These are phyloP conservation scores for Isurus oxyrinchus DNA, from an alignment of 2,113 vertebrate genomes.

Conservation along the genomic window DNA sequence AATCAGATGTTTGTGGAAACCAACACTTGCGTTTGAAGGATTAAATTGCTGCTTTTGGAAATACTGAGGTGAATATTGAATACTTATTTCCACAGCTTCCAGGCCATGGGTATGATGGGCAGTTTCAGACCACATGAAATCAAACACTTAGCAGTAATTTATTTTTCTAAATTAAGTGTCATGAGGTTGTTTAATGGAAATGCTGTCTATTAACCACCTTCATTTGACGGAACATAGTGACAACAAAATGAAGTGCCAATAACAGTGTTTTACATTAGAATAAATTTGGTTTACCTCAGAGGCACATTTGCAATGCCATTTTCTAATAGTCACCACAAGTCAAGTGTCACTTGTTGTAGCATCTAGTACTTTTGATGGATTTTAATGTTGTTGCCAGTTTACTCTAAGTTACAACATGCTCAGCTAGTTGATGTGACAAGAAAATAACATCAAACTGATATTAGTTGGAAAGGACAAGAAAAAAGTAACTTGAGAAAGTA, in stretches of 20 bases:
- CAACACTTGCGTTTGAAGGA: background rate
- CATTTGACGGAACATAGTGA: background rate
- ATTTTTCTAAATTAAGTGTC: background rate
- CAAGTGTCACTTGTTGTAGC: background rate
- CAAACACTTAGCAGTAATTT: background rate
- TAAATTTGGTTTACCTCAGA: background rate
- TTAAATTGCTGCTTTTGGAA: background rate
- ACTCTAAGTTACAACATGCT: background rate
- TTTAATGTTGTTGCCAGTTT: background rate
- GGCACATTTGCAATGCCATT: background rate
- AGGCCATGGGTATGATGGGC: background rate
- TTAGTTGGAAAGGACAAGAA: conserved; percentile 2
- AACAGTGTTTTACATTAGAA: background rate
- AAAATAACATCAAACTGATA: background rate
- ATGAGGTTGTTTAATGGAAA: background rate
- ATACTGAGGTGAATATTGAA: background rate
- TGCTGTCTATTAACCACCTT: background rate
- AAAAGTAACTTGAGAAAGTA: background rate
- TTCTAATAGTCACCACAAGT: background rate
- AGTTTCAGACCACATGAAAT: background rate
- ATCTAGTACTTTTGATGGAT: background rate
- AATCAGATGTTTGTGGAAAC: background rate
- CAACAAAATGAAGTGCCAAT: background rate
- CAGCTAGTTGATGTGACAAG: background rate
- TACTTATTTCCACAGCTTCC: background rate